Conservation (phyloP, 2,113 vertebrate genomes). For the Salvelinus fontinalis region DNA sequence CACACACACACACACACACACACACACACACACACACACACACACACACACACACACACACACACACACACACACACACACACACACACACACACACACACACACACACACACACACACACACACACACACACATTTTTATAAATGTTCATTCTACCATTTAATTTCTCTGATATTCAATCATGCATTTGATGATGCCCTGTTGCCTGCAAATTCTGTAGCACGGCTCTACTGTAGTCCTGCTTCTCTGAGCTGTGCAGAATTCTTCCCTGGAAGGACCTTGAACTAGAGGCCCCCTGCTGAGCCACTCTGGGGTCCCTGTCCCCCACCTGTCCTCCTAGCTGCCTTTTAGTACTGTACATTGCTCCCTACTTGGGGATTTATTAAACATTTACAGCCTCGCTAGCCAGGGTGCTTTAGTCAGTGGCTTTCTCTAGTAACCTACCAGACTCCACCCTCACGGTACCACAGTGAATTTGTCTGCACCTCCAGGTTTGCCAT, state of each 20-base stretch:
- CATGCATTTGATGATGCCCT: slow-evolving; percentile 8
- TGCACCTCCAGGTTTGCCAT: slow-evolving; percentile 35
- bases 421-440: too few species aligned
- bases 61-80: slow-evolving; percentile 15
- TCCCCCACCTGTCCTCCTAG: slow-evolving; percentile 12
- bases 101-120: too few species aligned
- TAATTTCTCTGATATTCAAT: neutral
- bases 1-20: too few species aligned
- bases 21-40: too few species aligned
- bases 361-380: neutral
- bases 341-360: slow-evolving; percentile 33
- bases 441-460: neutral
- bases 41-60: slow-evolving; percentile 17
- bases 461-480: slow-evolving; percentile 8
- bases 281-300: slow-evolving; percentile 14
- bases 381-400: slow-evolving; percentile 25
- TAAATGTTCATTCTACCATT: neutral
- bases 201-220: neutral
- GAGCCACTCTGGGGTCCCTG: slow-evolving; percentile 29
- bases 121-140: neutral
- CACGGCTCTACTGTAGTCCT: neutral
- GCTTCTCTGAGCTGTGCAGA: neutral
- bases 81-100: neutral
- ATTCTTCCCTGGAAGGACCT: slow-evolving; percentile 17
- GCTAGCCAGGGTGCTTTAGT: slow-evolving; percentile 1